A percentile compares a stretch with the other conserved stretches of the same genome.
phyloP scores from a whole-genome alignment of 2,113 vertebrate genomes.

The Donacobius atricapilla region DNA sequence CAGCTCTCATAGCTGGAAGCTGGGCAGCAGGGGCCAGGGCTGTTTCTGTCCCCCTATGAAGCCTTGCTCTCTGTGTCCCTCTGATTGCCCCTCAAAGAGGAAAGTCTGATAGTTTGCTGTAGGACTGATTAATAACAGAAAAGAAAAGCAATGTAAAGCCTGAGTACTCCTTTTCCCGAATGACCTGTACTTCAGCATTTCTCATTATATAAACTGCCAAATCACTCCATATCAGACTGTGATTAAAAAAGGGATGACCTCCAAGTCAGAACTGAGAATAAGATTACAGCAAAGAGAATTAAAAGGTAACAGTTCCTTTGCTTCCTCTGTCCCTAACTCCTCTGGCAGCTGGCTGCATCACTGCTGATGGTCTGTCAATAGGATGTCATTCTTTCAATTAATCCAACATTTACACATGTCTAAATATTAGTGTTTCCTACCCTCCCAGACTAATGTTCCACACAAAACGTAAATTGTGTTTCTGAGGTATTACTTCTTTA shows the following conservation, averaged over 20 bases:
- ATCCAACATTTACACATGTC: not conserved
- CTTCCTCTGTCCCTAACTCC: not conserved
- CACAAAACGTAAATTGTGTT: not conserved
- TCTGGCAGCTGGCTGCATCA: not conserved
- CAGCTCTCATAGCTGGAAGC: not conserved
- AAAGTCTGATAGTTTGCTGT: not conserved
- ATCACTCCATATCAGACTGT: not conserved
- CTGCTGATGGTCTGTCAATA: accelerated
- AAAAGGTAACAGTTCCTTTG: not conserved
- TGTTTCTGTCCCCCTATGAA: not conserved
- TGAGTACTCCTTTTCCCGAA: not conserved
- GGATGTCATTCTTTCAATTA: not conserved
- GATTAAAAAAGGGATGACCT: not conserved
- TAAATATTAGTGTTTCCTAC: not conserved
- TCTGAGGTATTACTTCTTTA: not conserved
- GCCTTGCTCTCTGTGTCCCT: not conserved
- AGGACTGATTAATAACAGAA: not conserved
- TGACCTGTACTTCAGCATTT: not conserved
- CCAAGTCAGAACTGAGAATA: not conserved
- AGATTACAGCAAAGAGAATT: not conserved
- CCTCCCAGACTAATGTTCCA: not conserved
- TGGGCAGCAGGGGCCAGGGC: not conserved
- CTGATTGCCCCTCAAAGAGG: not conserved
- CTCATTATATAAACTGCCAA: not conserved
- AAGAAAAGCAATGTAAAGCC: not conserved